Percentiles rank a stretch among this genome's conserved stretches.
Conservation (phyloP, 2,888 invertebrate species). For the Tanypteryx hageni region DNA sequence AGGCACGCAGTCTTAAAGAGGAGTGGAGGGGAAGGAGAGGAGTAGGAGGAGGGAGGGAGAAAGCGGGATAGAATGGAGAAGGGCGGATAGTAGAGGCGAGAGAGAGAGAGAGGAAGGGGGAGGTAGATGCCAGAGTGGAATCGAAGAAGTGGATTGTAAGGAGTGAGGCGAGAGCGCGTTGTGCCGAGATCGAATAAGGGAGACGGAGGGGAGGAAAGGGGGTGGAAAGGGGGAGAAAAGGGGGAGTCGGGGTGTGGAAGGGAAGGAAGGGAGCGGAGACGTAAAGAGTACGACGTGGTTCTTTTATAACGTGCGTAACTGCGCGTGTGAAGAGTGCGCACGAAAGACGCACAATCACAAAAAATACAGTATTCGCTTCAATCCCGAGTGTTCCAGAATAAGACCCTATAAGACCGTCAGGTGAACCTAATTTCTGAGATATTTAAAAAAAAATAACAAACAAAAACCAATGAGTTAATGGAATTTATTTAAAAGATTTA, state of each 20-base stretch:
- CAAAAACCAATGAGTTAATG: no score
- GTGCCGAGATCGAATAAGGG: neutral
- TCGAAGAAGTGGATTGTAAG: neutral
- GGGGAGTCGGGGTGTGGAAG: neutral
- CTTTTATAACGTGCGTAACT: neutral
- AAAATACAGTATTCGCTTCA: no score
- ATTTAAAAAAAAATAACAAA: no score
- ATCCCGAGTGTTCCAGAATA: no score
- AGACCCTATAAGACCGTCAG: no score
- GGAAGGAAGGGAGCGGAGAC: neutral
- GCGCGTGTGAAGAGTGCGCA: neutral
- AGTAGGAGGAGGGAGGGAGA: neutral
- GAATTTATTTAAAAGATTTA: no score
- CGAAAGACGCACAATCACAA: no score
- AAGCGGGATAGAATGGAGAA: neutral
- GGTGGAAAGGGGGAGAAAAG: no score
- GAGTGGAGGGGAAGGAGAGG: neutral
- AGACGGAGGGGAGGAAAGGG: neutral
- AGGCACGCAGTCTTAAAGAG: slow-evolving; percentile 55
- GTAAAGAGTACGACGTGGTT: neutral
- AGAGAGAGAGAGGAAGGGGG: neutral
- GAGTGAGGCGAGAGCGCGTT: neutral
- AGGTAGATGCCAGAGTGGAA: no score
- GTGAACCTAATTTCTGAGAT: no score
- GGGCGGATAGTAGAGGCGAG: neutral